phyloP scores from a whole-genome alignment of 2,113 vertebrate genomes.

The Sinocyclocheilus grahami region DNA sequence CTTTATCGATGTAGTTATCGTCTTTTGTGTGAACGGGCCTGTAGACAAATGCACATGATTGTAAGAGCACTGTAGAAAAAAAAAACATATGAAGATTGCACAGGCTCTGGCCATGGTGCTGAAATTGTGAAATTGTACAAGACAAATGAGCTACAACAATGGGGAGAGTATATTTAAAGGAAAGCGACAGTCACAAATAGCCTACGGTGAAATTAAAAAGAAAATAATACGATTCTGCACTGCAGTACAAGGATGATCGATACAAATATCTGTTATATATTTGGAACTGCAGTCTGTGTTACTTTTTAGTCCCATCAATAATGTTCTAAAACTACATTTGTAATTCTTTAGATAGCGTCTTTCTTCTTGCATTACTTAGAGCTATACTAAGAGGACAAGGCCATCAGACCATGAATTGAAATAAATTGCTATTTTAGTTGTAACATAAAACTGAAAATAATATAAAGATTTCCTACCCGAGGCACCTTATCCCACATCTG shows the following conservation, averaged over 20 bases:
- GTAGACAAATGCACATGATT: neutral
- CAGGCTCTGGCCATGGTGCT: conserved; percentile 59
- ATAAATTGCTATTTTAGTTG: neutral
- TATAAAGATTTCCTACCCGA: neutral
- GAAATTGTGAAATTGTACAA: conserved; percentile 49
- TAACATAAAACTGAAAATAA: neutral
- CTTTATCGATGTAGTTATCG: neutral
- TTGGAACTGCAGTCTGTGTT: neutral
- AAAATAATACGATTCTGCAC: neutral
- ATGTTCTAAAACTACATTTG: neutral
- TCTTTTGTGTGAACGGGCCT: neutral
- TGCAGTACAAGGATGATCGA: neutral
- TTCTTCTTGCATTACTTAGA: neutral
- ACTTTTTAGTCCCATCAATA: neutral
- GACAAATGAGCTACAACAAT: neutral
- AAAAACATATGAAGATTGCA: neutral
- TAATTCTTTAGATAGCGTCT: neutral
- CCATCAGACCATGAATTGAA: neutral
- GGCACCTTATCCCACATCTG: neutral
- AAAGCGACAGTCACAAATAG: neutral
- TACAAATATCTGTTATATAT: neutral
- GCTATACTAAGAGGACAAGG: neutral
- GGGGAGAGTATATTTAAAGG: neutral
- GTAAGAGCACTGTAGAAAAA: neutral
- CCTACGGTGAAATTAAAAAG: neutral